Evolutionary conservation across 2,888 invertebrate genomes (phyloP).

Genomic region (Cephus rjabovi): DNA sequence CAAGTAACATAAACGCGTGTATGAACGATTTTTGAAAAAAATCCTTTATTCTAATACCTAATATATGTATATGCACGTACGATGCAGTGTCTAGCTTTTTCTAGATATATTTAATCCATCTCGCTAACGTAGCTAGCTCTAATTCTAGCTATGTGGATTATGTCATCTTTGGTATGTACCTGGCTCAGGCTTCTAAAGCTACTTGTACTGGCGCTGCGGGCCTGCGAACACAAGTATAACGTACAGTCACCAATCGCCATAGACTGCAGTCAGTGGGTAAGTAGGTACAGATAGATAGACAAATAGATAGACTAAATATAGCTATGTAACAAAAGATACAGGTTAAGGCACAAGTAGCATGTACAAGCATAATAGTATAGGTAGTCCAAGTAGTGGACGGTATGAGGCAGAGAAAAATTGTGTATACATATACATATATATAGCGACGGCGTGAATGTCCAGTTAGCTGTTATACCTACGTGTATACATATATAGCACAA

Average conservation of each 20-base stretch:
- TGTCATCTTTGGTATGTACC: constrained; percentile 71
- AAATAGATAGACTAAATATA: constrained; percentile 1
- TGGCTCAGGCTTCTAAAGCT: constrained; percentile 92
- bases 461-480: too few relatives aligned
- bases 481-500: too few relatives aligned
- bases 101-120: neutral
- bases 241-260: constrained; percentile 63
- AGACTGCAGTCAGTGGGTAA: constrained; percentile 48
- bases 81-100: neutral
- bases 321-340: too few relatives aligned
- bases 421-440: constrained; percentile 24
- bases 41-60: too few relatives aligned
- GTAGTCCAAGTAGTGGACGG: constrained; percentile 3
- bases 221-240: constrained; percentile 75
- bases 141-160: constrained; percentile 47
- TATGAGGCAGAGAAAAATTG: constrained; percentile 26
- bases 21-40: too few relatives aligned
- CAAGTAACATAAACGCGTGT: too few relatives aligned
- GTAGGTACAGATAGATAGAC: constrained; percentile 15
- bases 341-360: too few relatives aligned
- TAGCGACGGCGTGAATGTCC: too few relatives aligned
- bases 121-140: constrained; percentile 8
- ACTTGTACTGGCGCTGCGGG: constrained; percentile 89
- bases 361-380: too few relatives aligned
- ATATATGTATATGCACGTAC: too few relatives aligned